These are phyloP conservation scores for Setophaga kirtlandii DNA, from an alignment of 2,113 vertebrate genomes.

Conservation along the genomic window DNA sequence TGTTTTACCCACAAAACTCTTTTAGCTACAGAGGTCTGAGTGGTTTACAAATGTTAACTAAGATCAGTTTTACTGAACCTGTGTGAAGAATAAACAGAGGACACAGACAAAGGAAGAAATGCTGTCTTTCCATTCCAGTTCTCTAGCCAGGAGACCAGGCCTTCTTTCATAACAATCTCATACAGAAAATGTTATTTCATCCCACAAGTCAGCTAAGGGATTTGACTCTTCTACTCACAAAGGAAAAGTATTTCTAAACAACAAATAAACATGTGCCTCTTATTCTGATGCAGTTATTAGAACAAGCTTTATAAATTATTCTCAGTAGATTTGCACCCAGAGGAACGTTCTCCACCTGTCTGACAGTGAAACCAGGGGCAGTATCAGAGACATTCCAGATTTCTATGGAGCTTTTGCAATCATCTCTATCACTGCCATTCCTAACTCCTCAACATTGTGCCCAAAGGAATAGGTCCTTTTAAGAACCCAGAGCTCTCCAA, in stretches of 20 bases:
- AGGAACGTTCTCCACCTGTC: background rate
- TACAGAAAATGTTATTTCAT: background rate
- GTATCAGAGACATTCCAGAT: background rate
- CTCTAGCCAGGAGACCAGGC: background rate
- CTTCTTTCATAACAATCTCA: background rate
- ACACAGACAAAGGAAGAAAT: conserved; percentile 10
- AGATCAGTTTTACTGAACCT: background rate
- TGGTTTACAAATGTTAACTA: background rate
- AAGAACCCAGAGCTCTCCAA: conserved; percentile 45
- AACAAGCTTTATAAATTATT: background rate
- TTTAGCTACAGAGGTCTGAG: conserved; percentile 11
- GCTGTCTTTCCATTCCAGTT: background rate
- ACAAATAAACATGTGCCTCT: background rate
- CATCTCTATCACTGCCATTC: background rate
- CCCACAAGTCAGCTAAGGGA: background rate
- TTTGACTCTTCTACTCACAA: background rate
- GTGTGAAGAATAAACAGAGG: background rate
- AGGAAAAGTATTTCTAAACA: background rate
- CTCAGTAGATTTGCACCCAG: background rate
- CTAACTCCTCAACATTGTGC: background rate
- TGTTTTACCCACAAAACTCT: conserved; percentile 1
- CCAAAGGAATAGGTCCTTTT: conserved; percentile 41
- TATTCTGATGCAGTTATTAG: background rate
- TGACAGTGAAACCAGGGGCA: background rate
- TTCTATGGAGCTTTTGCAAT: background rate